Evolutionary conservation across 2,113 vertebrate genomes (phyloP).

Genomic region (Spizaetus ornatus): DNA sequence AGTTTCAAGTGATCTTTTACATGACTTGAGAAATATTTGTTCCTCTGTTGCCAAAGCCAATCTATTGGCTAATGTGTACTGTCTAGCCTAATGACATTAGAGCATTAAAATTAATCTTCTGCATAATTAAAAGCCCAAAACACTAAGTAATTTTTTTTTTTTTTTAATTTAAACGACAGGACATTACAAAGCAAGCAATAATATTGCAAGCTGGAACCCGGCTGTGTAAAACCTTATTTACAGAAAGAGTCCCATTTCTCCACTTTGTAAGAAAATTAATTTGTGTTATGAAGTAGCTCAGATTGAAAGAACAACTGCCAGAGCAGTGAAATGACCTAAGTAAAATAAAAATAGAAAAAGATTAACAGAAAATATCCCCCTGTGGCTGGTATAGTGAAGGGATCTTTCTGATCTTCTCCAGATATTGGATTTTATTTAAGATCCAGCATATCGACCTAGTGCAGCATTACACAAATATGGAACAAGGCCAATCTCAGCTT

Average conservation of each 20-base stretch:
- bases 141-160: background rate
- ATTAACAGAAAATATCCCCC: background rate
- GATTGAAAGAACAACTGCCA: background rate
- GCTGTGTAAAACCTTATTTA: background rate
- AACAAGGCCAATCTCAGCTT: background rate
- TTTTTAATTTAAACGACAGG: background rate
- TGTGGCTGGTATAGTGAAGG: background rate
- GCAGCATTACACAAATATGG: background rate
- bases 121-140: conserved; percentile 33
- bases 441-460: background rate
- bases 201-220: background rate
- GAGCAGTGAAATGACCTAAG: background rate
- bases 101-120: conserved; percentile 4
- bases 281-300: background rate
- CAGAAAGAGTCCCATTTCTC: background rate
- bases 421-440: background rate
- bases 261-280: conserved; percentile 26
- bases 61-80: background rate
- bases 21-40: background rate
- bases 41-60: background rate
- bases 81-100: background rate
- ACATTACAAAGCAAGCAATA: background rate
- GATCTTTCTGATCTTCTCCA: background rate
- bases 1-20: background rate
- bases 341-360: background rate